Conservation (phyloP, 2,113 vertebrate species). For the Gorsachius goisagi region DNA sequence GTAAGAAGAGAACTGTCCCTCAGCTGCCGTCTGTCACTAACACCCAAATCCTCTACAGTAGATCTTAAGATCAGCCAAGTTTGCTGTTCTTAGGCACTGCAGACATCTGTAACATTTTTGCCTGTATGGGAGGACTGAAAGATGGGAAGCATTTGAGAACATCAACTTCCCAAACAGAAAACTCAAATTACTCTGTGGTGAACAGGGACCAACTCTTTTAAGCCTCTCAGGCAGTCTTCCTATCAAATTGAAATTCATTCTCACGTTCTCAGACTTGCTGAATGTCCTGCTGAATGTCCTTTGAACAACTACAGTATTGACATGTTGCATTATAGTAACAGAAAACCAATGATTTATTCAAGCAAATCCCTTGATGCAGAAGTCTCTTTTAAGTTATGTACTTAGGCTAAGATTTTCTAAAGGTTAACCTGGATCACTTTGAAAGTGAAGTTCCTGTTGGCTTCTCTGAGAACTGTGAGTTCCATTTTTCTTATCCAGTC, state of each 20-base stretch:
- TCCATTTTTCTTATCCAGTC: not conserved
- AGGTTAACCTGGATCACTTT: not conserved
- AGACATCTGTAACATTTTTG: not conserved
- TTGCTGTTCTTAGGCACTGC: not conserved
- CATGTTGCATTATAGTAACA: not conserved
- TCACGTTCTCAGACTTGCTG: not conserved
- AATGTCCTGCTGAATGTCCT: not conserved
- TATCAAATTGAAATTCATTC: not conserved
- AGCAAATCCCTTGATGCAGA: not conserved
- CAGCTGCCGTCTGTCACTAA: not conserved
- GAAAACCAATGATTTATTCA: not conserved
- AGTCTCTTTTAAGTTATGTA: not conserved
- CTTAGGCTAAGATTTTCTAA: not conserved
- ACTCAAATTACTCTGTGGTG: not conserved
- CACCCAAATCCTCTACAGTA: not conserved
- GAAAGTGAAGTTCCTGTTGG: not conserved
- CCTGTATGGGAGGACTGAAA: not conserved
- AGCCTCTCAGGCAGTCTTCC: not conserved
- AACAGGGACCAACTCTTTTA: not conserved
- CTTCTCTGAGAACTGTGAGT: not conserved
- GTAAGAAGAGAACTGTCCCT: not conserved
- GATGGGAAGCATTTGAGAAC: not conserved
- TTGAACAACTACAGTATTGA: not conserved
- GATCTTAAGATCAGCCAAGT: not conserved
- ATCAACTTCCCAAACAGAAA: constrained; percentile 56